phyloP scores from a whole-genome alignment of 1,140 invertebrate genomes.

The Batillaria attramentaria region DNA sequence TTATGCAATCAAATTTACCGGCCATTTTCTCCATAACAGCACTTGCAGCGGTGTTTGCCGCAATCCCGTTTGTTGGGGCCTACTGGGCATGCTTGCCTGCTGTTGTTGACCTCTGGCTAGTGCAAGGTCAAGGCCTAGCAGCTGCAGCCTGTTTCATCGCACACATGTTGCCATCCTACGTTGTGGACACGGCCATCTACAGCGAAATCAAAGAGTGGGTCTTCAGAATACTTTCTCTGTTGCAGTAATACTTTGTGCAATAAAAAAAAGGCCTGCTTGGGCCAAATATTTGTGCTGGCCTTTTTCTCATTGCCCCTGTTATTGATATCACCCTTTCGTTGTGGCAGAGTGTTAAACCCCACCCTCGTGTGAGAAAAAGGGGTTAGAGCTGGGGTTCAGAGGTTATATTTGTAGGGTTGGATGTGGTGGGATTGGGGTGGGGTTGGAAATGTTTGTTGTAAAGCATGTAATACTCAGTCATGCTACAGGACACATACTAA shows the following conservation, averaged over 20 bases:
- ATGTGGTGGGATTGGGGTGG: not conserved
- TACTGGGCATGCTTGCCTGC: constrained; percentile 96
- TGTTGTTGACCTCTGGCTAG: constrained; percentile 93
- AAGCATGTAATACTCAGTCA: no score
- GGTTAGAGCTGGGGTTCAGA: not conserved
- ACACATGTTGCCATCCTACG: constrained; percentile 90
- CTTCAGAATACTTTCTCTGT: not conserved
- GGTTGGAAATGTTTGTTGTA: no score
- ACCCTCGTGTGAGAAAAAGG: not conserved
- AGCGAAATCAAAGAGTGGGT: constrained; percentile 96
- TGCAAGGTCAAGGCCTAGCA: constrained; percentile 82
- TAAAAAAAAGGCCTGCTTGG: not conserved
- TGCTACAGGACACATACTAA: no score
- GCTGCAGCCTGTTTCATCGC: constrained; percentile 85
- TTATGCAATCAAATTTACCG: no score
- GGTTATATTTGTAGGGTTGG: not conserved
- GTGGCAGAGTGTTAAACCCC: no score
- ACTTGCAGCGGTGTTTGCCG: constrained; percentile 91
- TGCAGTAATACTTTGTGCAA: not conserved
- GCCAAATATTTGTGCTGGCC: no score
- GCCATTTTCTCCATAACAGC: no score
- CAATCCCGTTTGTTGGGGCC: constrained; percentile 93
- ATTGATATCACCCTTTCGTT: not conserved
- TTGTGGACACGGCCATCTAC: constrained; percentile 95
- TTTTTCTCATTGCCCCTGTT: no score